Base-by-base conservation (phyloP, 23 tunicate genomes). In the Ciona savignyi region DNA sequence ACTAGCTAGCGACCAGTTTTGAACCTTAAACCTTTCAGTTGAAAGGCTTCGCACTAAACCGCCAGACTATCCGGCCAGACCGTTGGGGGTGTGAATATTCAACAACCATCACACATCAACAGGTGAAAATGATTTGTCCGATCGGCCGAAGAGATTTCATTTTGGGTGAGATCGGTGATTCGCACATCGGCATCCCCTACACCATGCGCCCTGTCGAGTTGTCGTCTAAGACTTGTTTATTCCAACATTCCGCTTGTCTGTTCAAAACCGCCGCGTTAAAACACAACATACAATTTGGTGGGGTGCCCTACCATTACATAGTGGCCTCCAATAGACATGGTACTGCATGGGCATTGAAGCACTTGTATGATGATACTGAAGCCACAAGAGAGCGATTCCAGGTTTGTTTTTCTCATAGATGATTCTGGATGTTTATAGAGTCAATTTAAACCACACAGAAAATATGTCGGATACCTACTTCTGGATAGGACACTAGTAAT, bases 141-240 rank as follows among this genome's bases (percentile, higher is more conserved):
- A 42, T 6, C 15, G 56, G 56, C 15, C 15, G 15, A 6, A 42
- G 56, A 42, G 56, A 42, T 42, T 42, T 6, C 15, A 15, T 42
- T 6, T 9, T 6, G 15, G 71, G 62, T 51, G 2, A 3, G 11
- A 79, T 89, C 51, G 89, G 96, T 34, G 73, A 79, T 32, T 3
- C 48, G 27, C 27, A 74, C 28, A 23, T 89, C 23, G 96, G 96
- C 20, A 69, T 88, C 30, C 96, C 96, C 1, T 88, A 77, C 70
- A 88, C 87, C 42, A 77, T 66, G 74, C n/a, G n/a, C n/a, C n/a
- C n/a, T n/a, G n/a, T n/a, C n/a, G n/a, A n/a, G n/a, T n/a, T n/a
- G n/a, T n/a, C n/a, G n/a, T n/a, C n/a, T n/a, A n/a, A n/a, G n/a
- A n/a, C n/a, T n/a, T n/a, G n/a, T n/a, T n/a, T n/a, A n/a, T n/a